Base-by-base conservation (phyloP, 1,140 invertebrate species). In the Geopemphigus sp. region DNA sequence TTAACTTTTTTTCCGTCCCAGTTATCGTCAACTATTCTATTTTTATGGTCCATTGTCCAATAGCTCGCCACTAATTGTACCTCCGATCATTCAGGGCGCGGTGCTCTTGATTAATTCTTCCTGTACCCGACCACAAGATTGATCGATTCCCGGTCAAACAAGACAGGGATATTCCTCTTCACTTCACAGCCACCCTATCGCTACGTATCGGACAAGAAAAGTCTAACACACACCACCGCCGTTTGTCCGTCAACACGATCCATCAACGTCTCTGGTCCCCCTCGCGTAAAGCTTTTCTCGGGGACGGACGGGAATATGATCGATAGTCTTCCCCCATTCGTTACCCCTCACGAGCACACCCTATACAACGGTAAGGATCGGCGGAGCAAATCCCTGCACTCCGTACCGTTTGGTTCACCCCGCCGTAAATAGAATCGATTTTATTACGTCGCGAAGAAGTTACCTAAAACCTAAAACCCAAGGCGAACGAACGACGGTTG, bases 231-330 rank as follows among this genome's bases (percentile, higher is more conserved):
- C 74, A 50, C 57, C 57, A 14, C 39, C 15, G 22, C 57, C 22
- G 57, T 61, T 61, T 61, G 74, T 78, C 74, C 74, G 74, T 78
- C 74, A 78, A 78, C 74, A 78, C 74, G 57, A 78, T 78, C 74
- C 74, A 78, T 78, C 74, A 78, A 78, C 39, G 74, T 78, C 74
- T 78, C 74, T 22, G 56, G 12, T 59, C 56, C n/a, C n/a, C 73
- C 56, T 22, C 22, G 14, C 12, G 56, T 10, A 61, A 50, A 61
- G 74, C 74, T 78, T 78, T 63, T 26, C 39, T 12, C 39, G 5
- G 24, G 22, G 15, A 26, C 12, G 54, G 50, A 50, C 26, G 72
- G 57, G 74, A 63, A 78, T 78, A 78, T 78, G 74, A 78, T 78
- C 74, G 74, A 78, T 78, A 78, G 57, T 57, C 22, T 8, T 45